Percentiles rank a stretch among this genome's conserved stretches.
Conservation (phyloP, 2,797 vertebrate genomes). For the Halcyon chelicuti region DNA sequence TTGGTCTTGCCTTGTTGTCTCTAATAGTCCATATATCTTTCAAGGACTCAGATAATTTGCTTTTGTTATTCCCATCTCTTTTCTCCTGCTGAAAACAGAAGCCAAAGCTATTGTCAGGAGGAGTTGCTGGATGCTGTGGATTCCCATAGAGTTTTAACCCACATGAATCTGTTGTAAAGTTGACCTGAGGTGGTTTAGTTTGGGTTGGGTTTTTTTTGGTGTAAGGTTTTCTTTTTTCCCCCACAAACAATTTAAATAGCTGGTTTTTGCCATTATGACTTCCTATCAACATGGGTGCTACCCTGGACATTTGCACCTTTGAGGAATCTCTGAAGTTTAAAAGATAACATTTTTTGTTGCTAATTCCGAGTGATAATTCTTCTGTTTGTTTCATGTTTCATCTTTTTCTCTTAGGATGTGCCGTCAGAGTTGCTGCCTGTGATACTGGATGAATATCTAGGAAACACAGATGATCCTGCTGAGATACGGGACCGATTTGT, state of each 20-base stretch:
- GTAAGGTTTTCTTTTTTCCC: neutral
- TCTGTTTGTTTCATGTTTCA: neutral
- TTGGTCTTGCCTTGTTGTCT: neutral
- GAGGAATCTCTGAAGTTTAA: neutral
- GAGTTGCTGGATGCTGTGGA: neutral
- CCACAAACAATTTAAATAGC: neutral
- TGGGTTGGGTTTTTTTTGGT: fast-evolving
- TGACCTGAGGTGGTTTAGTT: neutral
- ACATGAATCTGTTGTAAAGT: neutral
- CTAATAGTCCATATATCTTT: neutral
- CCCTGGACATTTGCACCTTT: neutral
- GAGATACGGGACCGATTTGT: conserved; percentile 76
- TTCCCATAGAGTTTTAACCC: neutral
- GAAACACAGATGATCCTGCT: conserved; percentile 70
- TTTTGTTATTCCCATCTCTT: neutral
- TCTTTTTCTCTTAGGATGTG: neutral
- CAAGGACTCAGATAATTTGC: neutral
- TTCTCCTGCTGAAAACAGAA: neutral
- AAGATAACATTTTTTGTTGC: neutral
- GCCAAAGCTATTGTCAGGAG: neutral
- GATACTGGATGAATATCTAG: conserved; percentile 79
- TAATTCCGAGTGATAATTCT: neutral
- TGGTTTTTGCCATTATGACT: neutral
- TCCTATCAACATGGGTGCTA: neutral
- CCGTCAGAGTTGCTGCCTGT: conserved; percentile 27